A percentile compares a stretch with the other conserved stretches of the same genome.
These are phyloP conservation scores for Morone saxatilis DNA, from an alignment of 2,113 vertebrate genomes.

Conservation along the genomic window DNA sequence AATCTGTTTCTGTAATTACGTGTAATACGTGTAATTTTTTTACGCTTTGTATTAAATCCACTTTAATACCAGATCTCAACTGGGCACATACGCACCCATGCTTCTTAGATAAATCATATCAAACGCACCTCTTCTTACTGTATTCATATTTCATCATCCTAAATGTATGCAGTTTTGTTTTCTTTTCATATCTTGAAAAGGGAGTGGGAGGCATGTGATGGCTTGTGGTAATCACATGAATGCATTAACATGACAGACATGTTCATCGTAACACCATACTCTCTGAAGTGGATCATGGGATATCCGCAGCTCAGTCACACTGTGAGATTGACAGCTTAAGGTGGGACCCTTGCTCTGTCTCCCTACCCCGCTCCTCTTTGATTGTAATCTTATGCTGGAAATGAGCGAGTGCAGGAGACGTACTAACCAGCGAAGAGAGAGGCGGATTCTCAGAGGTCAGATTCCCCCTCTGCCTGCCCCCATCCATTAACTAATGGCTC, in stretches of 20 bases:
- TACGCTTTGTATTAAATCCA: background rate
- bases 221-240: slow-evolving; percentile 51
- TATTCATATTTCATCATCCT: slow-evolving; percentile 19
- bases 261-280: slow-evolving; percentile 31
- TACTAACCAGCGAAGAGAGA: slow-evolving; percentile 9
- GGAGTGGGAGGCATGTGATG: slow-evolving; percentile 3
- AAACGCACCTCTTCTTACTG: background rate
- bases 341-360: slow-evolving; percentile 59
- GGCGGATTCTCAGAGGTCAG: slow-evolving; percentile 54
- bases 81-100: background rate
- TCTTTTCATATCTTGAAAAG: slow-evolving; percentile 13
- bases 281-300: slow-evolving; percentile 65
- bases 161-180: slow-evolving; percentile 25
- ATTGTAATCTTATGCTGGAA: slow-evolving; percentile 62
- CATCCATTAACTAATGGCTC: slow-evolving; percentile 70
- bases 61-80: background rate
- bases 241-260: slow-evolving; percentile 59
- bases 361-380: slow-evolving; percentile 56
- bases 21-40: background rate
- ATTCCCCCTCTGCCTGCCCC: slow-evolving; percentile 45
- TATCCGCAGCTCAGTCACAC: slow-evolving; percentile 40
- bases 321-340: slow-evolving; percentile 66
- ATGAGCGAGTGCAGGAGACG: slow-evolving; percentile 18
- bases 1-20: no score
- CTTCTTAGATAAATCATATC: background rate